Percentiles rank a stretch among this genome's conserved stretches.
Evolutionary conservation across 2,797 vertebrate species (phyloP).

Genomic region (Tolypeutes matacus): DNA sequence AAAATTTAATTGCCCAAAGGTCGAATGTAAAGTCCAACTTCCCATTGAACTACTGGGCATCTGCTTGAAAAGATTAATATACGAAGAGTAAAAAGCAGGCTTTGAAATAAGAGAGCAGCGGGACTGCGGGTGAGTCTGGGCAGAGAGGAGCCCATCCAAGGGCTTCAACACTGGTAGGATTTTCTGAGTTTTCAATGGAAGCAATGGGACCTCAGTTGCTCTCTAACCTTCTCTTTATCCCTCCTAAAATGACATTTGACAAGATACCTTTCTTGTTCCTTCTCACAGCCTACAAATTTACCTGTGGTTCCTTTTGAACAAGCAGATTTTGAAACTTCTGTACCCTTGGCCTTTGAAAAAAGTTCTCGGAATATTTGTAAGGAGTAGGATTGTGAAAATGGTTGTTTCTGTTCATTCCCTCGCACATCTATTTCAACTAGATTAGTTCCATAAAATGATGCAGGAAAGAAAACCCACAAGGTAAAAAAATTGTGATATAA

Average conservation of each 20-base stretch:
- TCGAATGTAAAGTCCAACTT: background rate
- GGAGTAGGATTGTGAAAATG: background rate
- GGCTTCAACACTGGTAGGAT: fast-evolving
- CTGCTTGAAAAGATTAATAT: background rate
- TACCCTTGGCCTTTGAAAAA: background rate
- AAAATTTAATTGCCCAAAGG: background rate
- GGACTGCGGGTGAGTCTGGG: background rate
- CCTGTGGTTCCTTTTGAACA: background rate
- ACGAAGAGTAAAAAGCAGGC: background rate
- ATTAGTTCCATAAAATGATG: background rate
- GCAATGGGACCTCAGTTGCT: background rate
- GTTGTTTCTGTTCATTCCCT: background rate
- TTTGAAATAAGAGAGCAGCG: background rate
- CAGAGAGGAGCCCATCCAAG: fast-evolving
- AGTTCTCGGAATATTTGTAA: background rate
- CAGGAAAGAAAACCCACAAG: background rate
- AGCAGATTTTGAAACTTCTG: background rate
- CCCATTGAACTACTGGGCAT: background rate
- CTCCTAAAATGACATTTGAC: background rate
- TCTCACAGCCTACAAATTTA: background rate
- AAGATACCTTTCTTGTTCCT: background rate
- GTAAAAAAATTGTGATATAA: background rate
- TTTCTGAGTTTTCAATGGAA: background rate
- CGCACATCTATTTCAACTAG: background rate
- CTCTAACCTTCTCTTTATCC: background rate